Evolutionary conservation across 2,888 invertebrate genomes (phyloP).

Genomic region (Desoria tigrina): DNA sequence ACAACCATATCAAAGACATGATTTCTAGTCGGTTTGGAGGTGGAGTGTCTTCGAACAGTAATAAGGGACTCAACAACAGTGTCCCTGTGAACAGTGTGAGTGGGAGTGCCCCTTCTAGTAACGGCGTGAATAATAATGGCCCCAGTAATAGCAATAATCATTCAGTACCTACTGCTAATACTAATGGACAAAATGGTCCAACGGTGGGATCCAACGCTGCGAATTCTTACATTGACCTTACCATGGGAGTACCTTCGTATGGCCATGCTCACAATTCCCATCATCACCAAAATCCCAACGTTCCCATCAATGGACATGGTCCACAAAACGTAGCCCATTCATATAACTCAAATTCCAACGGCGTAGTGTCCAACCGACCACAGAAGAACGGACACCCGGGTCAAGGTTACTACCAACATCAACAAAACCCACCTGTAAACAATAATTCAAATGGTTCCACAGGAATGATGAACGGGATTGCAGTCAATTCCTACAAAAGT

Average conservation of each 20-base stretch:
- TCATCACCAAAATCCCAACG: background rate
- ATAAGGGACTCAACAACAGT: conserved; percentile 32
- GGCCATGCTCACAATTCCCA: conserved; percentile 13
- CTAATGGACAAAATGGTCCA: conserved; percentile 6
- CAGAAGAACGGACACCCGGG: conserved; percentile 9
- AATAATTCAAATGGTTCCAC: background rate
- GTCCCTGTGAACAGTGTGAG: conserved; percentile 1
- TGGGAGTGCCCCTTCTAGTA: conserved; percentile 6
- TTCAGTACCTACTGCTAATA: conserved; percentile 6
- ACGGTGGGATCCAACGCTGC: conserved; percentile 12
- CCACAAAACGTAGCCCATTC: conserved; percentile 7
- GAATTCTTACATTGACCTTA: conserved; percentile 30
- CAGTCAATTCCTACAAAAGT: conserved; percentile 44
- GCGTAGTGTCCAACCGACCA: conserved; percentile 15
- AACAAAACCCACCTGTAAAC: conserved; percentile 3
- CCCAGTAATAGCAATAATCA: conserved; percentile 3
- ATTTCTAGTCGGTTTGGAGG: conserved; percentile 74
- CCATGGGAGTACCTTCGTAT: conserved; percentile 28
- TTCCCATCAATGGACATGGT: background rate
- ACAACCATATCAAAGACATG: conserved; percentile 79
- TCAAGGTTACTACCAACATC: conserved; percentile 24
- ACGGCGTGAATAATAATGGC: conserved; percentile 7
- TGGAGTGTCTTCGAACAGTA: background rate
- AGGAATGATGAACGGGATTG: conserved; percentile 28
- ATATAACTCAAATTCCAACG: conserved; percentile 20